These are phyloP conservation scores for Drosophila seclusa DNA, from an alignment of 2,888 invertebrate species.

Conservation along the genomic window DNA sequence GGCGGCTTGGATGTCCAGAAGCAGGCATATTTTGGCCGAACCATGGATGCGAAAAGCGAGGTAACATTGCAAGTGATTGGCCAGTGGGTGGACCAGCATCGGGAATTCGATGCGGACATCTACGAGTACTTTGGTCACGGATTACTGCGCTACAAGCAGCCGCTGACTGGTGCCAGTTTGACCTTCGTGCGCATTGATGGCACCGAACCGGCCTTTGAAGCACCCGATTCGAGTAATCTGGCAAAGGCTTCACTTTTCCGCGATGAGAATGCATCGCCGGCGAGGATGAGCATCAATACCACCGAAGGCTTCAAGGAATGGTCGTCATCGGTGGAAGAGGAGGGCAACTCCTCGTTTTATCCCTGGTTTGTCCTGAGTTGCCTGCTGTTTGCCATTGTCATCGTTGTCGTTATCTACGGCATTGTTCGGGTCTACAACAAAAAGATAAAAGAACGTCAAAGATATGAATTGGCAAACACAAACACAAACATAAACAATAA, in stretches of 20 bases:
- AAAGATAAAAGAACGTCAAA: conserved; percentile 62
- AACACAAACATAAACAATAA: conserved; percentile 45
- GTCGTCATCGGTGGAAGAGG: conserved; percentile 41
- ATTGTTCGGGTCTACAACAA: conserved; percentile 70
- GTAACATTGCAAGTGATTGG: conserved; percentile 81
- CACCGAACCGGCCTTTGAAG: conserved; percentile 80
- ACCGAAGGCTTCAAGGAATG: conserved; percentile 49
- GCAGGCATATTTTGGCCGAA: conserved; percentile 81
- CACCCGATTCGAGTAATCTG: conserved; percentile 68
- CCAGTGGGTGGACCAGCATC: conserved; percentile 81
- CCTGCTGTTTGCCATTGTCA: conserved; percentile 60
- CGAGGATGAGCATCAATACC: conserved; percentile 39
- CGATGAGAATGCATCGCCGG: conserved; percentile 36
- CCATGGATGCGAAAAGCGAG: conserved; percentile 75
- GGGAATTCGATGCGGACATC: conserved; percentile 77
- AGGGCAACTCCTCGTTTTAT: conserved; percentile 65
- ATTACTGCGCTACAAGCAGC: conserved; percentile 68
- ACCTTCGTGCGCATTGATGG: conserved; percentile 76
- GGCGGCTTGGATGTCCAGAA: conserved; percentile 77
- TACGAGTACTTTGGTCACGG: conserved; percentile 82
- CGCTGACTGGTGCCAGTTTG: conserved; percentile 62
- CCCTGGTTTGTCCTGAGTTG: conserved; percentile 75
- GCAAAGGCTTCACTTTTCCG: conserved; percentile 63
- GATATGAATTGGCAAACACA: conserved; percentile 73
- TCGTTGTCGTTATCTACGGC: conserved; percentile 65